These are phyloP conservation scores for Ectropis crepuscularia DNA, from an alignment of 2,888 invertebrate species.

Conservation along the genomic window DNA sequence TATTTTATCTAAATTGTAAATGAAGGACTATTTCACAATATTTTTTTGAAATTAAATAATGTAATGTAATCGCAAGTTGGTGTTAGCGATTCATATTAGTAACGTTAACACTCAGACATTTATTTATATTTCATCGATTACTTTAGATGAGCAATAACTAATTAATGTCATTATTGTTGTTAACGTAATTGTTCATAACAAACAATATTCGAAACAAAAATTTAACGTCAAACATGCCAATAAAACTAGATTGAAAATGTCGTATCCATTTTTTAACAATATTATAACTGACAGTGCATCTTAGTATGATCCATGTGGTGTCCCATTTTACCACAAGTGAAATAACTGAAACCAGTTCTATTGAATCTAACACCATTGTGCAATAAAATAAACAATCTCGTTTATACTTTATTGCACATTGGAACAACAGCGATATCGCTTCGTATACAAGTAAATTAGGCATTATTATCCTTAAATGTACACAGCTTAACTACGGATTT, in stretches of 20 bases:
- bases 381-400: slow-evolving; percentile 47
- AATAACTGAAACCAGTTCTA: slow-evolving; percentile 78
- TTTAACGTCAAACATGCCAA: slow-evolving; percentile 66
- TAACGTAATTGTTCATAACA: slow-evolving; percentile 65
- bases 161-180: slow-evolving; percentile 31
- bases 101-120: slow-evolving; percentile 26
- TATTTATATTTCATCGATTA: slow-evolving; percentile 26
- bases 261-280: slow-evolving; percentile 68
- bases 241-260: slow-evolving; percentile 60
- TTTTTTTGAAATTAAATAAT: slow-evolving; percentile 71
- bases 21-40: slow-evolving; percentile 43
- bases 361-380: slow-evolving; percentile 70
- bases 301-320: slow-evolving; percentile 42
- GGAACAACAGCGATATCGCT: slow-evolving; percentile 49
- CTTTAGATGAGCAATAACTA: slow-evolving; percentile 16
- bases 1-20: slow-evolving; percentile 28
- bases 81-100: slow-evolving; percentile 48
- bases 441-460: slow-evolving; percentile 65
- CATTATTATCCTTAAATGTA: slow-evolving; percentile 72
- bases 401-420: slow-evolving; percentile 46
- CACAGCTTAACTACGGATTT: slow-evolving; percentile 81
- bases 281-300: slow-evolving; percentile 74
- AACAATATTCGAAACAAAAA: slow-evolving; percentile 67
- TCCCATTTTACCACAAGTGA: slow-evolving; percentile 40
- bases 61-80: slow-evolving; percentile 79